These are phyloP conservation scores for Drosophila mercatorum DNA, from an alignment of 2,888 invertebrate species.

Conservation along the genomic window DNA sequence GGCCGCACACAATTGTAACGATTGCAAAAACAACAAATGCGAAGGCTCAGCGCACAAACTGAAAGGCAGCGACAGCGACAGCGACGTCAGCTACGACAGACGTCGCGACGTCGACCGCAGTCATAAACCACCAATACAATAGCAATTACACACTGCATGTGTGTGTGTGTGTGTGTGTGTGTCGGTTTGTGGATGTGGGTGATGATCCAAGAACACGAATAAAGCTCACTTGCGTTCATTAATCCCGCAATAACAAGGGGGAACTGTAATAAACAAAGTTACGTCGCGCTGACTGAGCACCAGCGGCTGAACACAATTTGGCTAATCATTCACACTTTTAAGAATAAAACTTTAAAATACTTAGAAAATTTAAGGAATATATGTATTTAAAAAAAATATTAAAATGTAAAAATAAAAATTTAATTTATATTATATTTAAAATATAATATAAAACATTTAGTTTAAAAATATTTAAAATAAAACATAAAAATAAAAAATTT, in stretches of 20 bases:
- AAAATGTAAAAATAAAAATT: not conserved
- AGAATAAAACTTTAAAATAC: no score
- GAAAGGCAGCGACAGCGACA: constrained; percentile 11
- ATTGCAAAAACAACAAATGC: constrained; percentile 11
- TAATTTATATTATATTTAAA: no score
- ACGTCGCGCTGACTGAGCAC: not conserved
- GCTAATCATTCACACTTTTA: constrained; percentile 38
- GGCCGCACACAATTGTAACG: constrained; percentile 19
- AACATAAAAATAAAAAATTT: not conserved
- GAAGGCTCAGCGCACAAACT: constrained; percentile 31
- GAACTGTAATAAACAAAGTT: constrained; percentile 24
- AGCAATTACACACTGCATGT: constrained; percentile 7
- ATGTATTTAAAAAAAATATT: not conserved
- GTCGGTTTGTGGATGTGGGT: constrained; percentile 29
- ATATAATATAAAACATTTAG: no score
- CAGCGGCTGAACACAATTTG: constrained; percentile 1
- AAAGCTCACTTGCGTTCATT: constrained; percentile 64
- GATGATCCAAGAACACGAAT: constrained; percentile 65
- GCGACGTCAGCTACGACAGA: constrained; percentile 22
- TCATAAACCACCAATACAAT: constrained; percentile 25
- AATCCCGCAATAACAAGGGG: constrained; percentile 31
- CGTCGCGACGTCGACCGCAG: constrained; percentile 41
- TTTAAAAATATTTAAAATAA: not conserved
- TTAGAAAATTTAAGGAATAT: not conserved
- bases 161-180: not conserved